Percentiles rank a stretch among this genome's conserved stretches.
Evolutionary conservation across 2,797 vertebrate genomes (phyloP).

Genomic region (Lepilemur ruficaudatus): DNA sequence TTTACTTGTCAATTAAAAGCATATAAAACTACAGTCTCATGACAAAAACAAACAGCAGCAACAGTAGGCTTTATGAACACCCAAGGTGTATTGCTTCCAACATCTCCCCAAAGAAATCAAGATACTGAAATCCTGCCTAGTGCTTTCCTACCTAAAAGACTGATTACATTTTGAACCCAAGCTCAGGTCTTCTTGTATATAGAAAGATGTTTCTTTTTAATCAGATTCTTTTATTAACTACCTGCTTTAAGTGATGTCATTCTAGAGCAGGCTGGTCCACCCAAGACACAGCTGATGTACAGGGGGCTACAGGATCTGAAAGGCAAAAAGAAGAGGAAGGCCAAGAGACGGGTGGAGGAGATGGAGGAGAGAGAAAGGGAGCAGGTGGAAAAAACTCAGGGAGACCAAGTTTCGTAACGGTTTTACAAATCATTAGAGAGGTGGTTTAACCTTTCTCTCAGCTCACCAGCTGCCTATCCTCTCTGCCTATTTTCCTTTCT

Average conservation of each 20-base stretch:
- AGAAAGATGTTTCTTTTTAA: not conserved
- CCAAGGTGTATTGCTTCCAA: rapidly evolving
- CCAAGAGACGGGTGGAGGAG: not conserved
- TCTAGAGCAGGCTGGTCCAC: not conserved
- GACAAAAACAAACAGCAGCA: not conserved
- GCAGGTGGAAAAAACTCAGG: not conserved
- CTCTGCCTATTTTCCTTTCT: not conserved
- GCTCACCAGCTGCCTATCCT: too few relatives aligned
- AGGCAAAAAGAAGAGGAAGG: not conserved
- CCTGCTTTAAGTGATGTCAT: not conserved
- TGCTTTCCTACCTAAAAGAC: not conserved
- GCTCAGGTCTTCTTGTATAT: not conserved
- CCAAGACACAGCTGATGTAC: not conserved
- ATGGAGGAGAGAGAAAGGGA: too few relatives aligned
- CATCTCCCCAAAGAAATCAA: not conserved
- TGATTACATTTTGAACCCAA: not conserved
- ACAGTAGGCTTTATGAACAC: not conserved
- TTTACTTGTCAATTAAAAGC: not conserved
- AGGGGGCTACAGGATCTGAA: not conserved
- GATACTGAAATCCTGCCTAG: not conserved
- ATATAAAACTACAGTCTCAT: not conserved
- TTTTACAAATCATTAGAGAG: not conserved
- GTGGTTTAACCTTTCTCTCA: not conserved
- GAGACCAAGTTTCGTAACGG: not conserved
- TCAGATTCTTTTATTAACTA: not conserved